Evolutionary conservation across 2,113 vertebrate genomes (phyloP).

Genomic region (Pitta sordida): DNA sequence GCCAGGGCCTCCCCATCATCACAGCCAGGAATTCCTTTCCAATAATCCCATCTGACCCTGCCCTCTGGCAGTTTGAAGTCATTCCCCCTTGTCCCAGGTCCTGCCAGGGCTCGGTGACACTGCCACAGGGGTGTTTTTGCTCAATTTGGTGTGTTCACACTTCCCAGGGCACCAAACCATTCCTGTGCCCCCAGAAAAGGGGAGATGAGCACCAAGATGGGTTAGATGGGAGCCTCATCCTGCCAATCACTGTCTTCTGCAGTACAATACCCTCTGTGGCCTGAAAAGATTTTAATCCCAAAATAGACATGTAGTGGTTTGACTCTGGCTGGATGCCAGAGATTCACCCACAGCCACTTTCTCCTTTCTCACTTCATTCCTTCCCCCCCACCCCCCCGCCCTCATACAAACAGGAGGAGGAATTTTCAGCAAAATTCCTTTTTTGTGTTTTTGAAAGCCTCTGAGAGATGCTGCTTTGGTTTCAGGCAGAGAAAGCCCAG

Average conservation of each 20-base stretch:
- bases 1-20: not conserved
- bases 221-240: not conserved
- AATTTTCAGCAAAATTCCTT: not conserved
- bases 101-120: not conserved
- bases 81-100: not conserved
- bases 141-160: not conserved
- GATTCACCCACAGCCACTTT: too few species aligned
- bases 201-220: not conserved
- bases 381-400: too few species aligned
- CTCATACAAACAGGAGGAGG: too few species aligned
- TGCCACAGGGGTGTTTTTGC: not conserved
- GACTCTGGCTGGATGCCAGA: too few species aligned
- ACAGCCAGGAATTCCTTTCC: accelerated
- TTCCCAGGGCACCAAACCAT: not conserved
- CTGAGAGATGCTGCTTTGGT: not conserved
- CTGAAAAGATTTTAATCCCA: not conserved
- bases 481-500: not conserved
- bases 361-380: too few species aligned
- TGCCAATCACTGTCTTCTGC: not conserved
- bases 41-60: too few species aligned
- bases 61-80: too few species aligned
- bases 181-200: not conserved
- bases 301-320: not conserved
- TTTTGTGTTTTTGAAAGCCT: not conserved
- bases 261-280: not conserved